Base-by-base conservation (phyloP, 1,140 invertebrate species). In the Nephotettix cincticeps region DNA sequence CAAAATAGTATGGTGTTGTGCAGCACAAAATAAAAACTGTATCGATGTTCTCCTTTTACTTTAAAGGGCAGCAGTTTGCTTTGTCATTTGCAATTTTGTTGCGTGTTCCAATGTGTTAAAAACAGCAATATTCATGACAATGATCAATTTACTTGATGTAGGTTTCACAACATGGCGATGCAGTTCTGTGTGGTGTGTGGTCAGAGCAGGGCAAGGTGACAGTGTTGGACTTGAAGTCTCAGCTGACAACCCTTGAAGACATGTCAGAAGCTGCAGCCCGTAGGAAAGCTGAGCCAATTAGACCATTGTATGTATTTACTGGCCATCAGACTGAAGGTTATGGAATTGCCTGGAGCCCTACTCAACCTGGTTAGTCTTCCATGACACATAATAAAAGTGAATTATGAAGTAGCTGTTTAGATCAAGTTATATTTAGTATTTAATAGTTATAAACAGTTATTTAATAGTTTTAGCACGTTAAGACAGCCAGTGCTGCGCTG, bases 251-350 rank as follows among this genome's bases (percentile, higher is more conserved):
- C 14, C 84, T 98, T 0, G 90, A 97, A 76, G 89, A 91, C 82
- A 82, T 87, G 9, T 77, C 83, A 28, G 74, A 87, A 83, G 81
- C 28, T 30, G 32, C 73, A 78, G 83, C 75, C 89, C 91, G 75
- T 89, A 90, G 75, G 84, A 86, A 73, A 83, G 83, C 23, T 6
- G 66, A 75, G 75, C 47, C 75, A 72, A 30, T 85, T 0, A 88
- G 88, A 75, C 93, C 97, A 13, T 73, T 96, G 0, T 98, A 88
- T 79, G 90, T 91, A 14, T 99, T 99, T 77, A 89, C 86, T 82
- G 97, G 97, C 9, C 97, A 99, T 81, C 86, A 90, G 71, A 84
- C 89, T 63, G 97, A 99, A 86, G 98, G 98, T 1, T 99, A 91
- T 86, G 96, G 91, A 1, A 77, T 99, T 30, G 96, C 96, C 82